These are phyloP conservation scores for Etia nguti DNA, from an alignment of 2,113 vertebrate species.

Conservation along the genomic window DNA sequence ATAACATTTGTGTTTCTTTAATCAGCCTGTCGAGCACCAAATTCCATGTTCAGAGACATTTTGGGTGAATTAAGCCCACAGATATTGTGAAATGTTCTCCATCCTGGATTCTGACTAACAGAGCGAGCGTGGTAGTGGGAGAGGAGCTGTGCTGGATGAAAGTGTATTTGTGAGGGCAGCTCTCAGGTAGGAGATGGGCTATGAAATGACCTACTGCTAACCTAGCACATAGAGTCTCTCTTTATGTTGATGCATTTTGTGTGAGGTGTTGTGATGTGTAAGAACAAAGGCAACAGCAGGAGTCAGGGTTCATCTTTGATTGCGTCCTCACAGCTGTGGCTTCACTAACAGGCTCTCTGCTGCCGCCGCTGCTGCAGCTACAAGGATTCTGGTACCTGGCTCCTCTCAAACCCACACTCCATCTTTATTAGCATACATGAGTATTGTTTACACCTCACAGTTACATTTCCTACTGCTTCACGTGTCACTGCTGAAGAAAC, in stretches of 20 bases:
- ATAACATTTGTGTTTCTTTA: background rate
- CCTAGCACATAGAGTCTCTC: background rate
- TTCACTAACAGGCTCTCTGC: background rate
- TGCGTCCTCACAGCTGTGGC: background rate
- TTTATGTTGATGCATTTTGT: background rate
- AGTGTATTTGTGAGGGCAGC: background rate
- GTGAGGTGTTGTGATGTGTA: background rate
- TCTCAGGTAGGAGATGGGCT: background rate
- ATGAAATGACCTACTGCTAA: background rate
- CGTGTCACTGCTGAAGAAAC: background rate
- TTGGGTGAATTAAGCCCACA: background rate
- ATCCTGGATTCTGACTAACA: background rate
- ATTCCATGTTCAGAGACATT: background rate
- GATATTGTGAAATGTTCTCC: background rate
- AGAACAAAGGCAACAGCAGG: slow-evolving; percentile 30
- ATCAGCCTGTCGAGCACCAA: background rate
- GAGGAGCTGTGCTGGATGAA: background rate
- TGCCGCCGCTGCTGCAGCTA: background rate
- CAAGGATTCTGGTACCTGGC: background rate
- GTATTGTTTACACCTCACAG: background rate
- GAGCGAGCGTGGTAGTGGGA: background rate
- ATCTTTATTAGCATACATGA: background rate
- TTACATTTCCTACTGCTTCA: background rate
- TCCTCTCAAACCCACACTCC: background rate
- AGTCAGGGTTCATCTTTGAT: background rate